These are phyloP conservation scores for Luperina nickerlii DNA, from an alignment of 2,888 invertebrate species.

Conservation along the genomic window DNA sequence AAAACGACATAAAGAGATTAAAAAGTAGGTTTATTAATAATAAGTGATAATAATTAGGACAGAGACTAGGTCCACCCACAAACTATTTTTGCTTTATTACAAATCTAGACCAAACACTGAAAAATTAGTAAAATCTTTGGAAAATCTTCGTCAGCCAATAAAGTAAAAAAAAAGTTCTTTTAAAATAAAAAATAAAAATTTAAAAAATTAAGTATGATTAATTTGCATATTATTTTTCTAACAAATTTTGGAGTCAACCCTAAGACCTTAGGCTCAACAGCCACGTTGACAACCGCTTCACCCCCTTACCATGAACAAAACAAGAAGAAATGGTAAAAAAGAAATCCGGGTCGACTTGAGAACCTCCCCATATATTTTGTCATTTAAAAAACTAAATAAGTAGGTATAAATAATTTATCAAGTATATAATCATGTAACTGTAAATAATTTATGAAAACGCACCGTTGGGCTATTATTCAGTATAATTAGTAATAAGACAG, in stretches of 20 bases:
- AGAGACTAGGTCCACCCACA: not conserved
- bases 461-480: not conserved
- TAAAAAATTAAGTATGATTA: not conserved
- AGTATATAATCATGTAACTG: not conserved
- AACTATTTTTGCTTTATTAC: not conserved
- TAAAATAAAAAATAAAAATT: not conserved
- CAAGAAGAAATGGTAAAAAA: not conserved
- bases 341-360: not conserved
- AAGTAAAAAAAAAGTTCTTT: not conserved
- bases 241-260: too few relatives aligned
- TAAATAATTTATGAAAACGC: not conserved
- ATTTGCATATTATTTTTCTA: not conserved
- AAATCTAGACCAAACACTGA: not conserved
- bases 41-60: too few relatives aligned
- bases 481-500: constrained; percentile 3
- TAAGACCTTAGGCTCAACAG: not conserved
- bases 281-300: not conserved
- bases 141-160: not conserved
- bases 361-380: not conserved
- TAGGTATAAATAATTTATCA: not conserved
- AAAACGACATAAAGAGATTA: not conserved
- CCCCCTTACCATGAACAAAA: not conserved
- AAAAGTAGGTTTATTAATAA: not conserved
- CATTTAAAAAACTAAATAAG: not conserved
- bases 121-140: too few relatives aligned